Evolutionary conservation across 2,888 invertebrate genomes (phyloP).

Genomic region (Tachina lurida): DNA sequence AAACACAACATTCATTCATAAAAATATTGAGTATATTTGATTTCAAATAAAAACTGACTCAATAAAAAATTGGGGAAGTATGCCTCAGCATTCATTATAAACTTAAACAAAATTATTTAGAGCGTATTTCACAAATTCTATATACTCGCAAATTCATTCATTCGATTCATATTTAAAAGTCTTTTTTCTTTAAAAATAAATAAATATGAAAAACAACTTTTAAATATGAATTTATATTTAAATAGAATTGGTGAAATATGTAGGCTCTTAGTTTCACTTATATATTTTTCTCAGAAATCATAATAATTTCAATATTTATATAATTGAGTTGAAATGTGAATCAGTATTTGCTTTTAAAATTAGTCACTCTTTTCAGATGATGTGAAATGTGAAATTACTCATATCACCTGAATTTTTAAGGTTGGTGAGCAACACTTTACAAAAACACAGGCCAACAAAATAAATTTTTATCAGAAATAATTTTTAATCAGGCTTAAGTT

Average conservation of each 20-base stretch:
- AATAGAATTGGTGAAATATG: too few species aligned
- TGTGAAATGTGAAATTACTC: conserved; percentile 50
- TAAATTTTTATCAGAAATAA: too few species aligned
- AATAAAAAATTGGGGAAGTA: conserved; percentile 24
- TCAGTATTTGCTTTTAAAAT: conserved; percentile 20
- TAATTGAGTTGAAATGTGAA: not conserved
- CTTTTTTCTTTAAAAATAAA: too few species aligned
- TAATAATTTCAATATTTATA: not conserved
- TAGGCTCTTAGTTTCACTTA: too few species aligned
- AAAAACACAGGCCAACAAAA: conserved; percentile 9
- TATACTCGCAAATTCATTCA: too few species aligned
- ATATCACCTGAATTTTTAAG: conserved; percentile 42
- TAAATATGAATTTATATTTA: too few species aligned
- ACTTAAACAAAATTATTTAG: not conserved
- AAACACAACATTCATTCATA: conserved; percentile 59
- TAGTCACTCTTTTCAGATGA: conserved; percentile 41
- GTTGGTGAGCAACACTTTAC: not conserved
- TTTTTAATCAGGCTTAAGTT: too few species aligned
- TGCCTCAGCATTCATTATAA: not conserved
- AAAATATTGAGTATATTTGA: conserved; percentile 19
- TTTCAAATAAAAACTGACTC: not conserved
- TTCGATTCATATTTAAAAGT: too few species aligned
- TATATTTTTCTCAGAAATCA: conserved; percentile 12
- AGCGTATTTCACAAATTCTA: too few species aligned
- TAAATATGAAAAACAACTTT: too few species aligned